These are phyloP conservation scores for Albula glossodonta DNA, from an alignment of 2,113 vertebrate species.

Conservation along the genomic window DNA sequence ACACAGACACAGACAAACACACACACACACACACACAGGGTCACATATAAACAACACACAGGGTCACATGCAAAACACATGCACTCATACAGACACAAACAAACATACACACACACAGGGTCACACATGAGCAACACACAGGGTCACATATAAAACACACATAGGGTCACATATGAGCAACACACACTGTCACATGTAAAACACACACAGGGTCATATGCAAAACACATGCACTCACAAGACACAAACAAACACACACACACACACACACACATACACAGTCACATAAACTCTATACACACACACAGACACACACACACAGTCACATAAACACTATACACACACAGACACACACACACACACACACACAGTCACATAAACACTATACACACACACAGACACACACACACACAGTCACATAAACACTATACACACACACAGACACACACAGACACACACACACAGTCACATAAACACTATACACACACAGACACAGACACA, in stretches of 20 bases:
- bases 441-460: not conserved
- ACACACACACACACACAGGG: not conserved
- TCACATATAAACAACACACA: not conserved
- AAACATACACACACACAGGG: not conserved
- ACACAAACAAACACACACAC: not conserved
- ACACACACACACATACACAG: slow-evolving; percentile 14
- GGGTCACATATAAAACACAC: not conserved
- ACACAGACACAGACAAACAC: slow-evolving; percentile 17
- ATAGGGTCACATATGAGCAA: too few species aligned
- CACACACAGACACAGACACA: too few species aligned
- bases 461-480: not conserved
- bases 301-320: not conserved
- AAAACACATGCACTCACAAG: too few species aligned
- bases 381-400: not conserved
- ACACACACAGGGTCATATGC: too few species aligned
- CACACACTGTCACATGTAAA: too few species aligned
- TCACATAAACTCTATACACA: not conserved
- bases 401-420: not conserved
- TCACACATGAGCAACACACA: not conserved
- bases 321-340: slow-evolving; percentile 13
- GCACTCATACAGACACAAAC: not conserved
- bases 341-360: not conserved
- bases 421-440: not conserved
- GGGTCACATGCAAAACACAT: not conserved
- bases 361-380: not conserved